Conservation (phyloP, 2,797 vertebrate species). For the Podargus strigoides region DNA sequence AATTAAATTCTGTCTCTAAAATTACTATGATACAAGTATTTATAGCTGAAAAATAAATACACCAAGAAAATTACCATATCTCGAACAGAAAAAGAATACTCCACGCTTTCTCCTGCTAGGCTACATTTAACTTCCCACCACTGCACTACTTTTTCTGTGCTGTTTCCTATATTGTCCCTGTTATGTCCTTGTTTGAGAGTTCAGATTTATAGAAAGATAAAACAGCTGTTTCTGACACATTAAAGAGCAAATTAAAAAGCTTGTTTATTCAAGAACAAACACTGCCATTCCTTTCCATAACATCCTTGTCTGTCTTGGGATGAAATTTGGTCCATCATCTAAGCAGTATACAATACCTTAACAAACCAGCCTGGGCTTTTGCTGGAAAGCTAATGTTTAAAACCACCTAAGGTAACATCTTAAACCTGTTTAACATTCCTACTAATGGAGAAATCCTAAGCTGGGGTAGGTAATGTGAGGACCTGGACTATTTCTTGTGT, state of each 20-base stretch:
- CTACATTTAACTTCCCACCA: background rate
- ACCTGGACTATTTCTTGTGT: background rate
- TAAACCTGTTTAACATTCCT: background rate
- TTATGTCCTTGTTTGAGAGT: background rate
- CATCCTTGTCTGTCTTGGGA: background rate
- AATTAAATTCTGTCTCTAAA: background rate
- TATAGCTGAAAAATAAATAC: background rate
- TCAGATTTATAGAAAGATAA: background rate
- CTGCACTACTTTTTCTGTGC: background rate
- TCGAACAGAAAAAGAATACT: background rate
- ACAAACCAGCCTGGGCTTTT: background rate
- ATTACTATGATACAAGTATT: background rate
- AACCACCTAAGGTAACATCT: background rate
- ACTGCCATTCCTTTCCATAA: background rate
- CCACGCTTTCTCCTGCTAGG: background rate
- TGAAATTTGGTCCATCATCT: background rate
- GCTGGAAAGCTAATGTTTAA: slow-evolving; percentile 3
- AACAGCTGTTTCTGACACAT: background rate
- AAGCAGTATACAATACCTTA: background rate
- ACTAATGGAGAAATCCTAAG: background rate
- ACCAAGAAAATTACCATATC: background rate
- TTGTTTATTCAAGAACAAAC: slow-evolving; percentile 6
- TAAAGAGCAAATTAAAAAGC: background rate
- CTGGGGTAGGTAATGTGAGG: background rate
- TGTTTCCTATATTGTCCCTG: background rate